A percentile compares a stretch with the other conserved stretches of the same genome.
Conservation (phyloP, 2,113 vertebrate genomes). For the Datnioides undecimradiatus region DNA sequence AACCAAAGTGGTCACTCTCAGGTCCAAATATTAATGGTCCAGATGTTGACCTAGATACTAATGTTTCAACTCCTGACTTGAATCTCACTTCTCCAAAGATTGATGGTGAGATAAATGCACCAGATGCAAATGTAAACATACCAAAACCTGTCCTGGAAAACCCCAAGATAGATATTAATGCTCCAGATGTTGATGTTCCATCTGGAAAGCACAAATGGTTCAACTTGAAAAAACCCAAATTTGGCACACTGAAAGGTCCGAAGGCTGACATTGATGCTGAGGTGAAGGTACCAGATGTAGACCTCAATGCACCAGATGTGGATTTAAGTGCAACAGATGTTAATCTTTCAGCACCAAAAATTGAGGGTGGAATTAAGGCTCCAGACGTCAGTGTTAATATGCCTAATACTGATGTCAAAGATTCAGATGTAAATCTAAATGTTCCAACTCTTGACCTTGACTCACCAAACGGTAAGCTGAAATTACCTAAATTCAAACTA, state of each 20-base stretch:
- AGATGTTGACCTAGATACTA: conserved; percentile 65
- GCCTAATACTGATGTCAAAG: conserved; percentile 59
- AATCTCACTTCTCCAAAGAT: conserved; percentile 63
- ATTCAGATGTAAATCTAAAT: conserved; percentile 47
- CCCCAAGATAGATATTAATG: conserved; percentile 62
- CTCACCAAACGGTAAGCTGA: conserved; percentile 48
- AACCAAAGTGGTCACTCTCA: conserved; percentile 50
- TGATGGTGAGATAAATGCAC: conserved; percentile 65
- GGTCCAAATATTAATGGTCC: conserved; percentile 61
- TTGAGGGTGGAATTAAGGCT: conserved; percentile 50
- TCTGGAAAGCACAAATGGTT: conserved; percentile 75
- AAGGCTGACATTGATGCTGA: conserved; percentile 67
- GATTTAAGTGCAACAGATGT: conserved; percentile 62
- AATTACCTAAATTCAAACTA: conserved; percentile 58
- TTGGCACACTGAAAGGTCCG: conserved; percentile 56
- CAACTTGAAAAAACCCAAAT: conserved; percentile 72
- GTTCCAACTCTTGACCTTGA: conserved; percentile 12
- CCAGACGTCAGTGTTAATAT: conserved; percentile 48
- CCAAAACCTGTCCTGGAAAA: conserved; percentile 66
- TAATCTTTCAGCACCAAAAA: conserved; percentile 61
- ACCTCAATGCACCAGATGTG: conserved; percentile 49
- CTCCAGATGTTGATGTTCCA: conserved; percentile 61
- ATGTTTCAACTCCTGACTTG: conserved; percentile 63
- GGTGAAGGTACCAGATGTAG: conserved; percentile 51
- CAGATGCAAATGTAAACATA: conserved; percentile 68